phyloP scores from a whole-genome alignment of 1,140 invertebrate species.

The Drosophila bocki region DNA sequence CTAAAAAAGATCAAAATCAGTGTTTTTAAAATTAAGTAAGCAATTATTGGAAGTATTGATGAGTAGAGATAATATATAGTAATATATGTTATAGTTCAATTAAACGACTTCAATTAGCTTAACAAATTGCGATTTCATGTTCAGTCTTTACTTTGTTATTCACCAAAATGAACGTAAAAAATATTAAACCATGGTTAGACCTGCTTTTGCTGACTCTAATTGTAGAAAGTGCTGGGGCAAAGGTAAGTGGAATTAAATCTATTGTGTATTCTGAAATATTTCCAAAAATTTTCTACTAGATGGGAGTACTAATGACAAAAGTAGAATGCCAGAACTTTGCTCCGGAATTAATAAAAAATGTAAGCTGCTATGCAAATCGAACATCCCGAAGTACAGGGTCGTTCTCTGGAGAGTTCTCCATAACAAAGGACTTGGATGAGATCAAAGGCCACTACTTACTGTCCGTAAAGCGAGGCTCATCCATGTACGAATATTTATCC shows the following conservation, averaged over 20 bases:
- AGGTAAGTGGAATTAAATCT: background rate
- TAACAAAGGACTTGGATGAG: constrained; percentile 1
- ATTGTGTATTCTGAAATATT: background rate
- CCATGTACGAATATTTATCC: constrained; percentile 5
- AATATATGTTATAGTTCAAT: background rate
- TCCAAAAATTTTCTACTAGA: background rate
- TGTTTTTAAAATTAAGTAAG: background rate
- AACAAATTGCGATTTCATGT: background rate
- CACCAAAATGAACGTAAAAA: background rate
- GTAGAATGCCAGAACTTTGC: background rate
- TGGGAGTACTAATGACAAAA: background rate
- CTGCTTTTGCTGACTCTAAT: background rate
- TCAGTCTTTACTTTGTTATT: background rate
- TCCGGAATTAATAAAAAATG: background rate
- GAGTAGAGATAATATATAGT: background rate
- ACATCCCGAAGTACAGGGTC: background rate
- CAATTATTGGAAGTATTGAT: background rate
- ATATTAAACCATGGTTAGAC: background rate
- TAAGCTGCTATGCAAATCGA: background rate
- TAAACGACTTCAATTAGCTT: background rate
- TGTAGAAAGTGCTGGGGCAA: background rate
- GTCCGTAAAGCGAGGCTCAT: constrained; percentile 1
- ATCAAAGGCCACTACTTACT: background rate
- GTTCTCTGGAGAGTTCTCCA: background rate
- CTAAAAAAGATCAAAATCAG: too few relatives aligned